These are phyloP conservation scores for Bombus consobrinus DNA, from an alignment of 1,140 invertebrate species.

Conservation along the genomic window DNA sequence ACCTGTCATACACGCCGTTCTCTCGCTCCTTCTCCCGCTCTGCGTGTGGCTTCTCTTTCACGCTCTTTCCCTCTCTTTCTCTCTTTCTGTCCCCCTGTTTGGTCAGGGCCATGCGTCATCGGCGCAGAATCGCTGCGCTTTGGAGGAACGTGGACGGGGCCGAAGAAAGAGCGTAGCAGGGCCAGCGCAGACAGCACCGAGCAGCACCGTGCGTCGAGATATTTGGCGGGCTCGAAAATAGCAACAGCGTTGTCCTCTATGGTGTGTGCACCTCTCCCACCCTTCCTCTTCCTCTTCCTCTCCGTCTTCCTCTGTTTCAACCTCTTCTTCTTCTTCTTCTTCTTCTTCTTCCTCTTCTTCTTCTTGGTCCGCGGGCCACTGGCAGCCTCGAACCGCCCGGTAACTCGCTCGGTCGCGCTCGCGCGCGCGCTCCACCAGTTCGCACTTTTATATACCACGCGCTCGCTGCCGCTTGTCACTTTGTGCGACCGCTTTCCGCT, in stretches of 20 bases:
- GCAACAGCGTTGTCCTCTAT: slow-evolving; percentile 63
- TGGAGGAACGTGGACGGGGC: slow-evolving; percentile 26
- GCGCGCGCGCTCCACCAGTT: slow-evolving; percentile 25
- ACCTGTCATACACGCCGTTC: slow-evolving; percentile 43
- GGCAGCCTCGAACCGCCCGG: slow-evolving; percentile 39
- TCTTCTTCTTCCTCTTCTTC: slow-evolving; percentile 9
- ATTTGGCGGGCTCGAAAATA: slow-evolving; percentile 72
- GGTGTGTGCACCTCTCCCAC: slow-evolving; percentile 22
- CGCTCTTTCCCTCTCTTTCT: slow-evolving; percentile 14
- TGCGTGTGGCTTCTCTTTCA: background rate
- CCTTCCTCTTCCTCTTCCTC: background rate
- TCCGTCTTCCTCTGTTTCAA: slow-evolving; percentile 8
- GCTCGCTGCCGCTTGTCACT: slow-evolving; percentile 36
- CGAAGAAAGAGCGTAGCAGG: slow-evolving; percentile 56
- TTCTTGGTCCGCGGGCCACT: slow-evolving; percentile 36
- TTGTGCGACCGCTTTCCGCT: slow-evolving; percentile 36
- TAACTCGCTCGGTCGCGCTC: slow-evolving; percentile 29
- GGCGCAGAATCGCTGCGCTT: slow-evolving; percentile 58
- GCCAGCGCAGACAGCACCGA: slow-evolving; percentile 26
- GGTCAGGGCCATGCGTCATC: slow-evolving; percentile 62
- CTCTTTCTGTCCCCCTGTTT: slow-evolving; percentile 39
- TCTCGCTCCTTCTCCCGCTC: slow-evolving; percentile 3
- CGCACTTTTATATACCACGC: slow-evolving; percentile 48
- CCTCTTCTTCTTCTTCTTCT: background rate
- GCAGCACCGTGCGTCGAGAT: slow-evolving; percentile 48